phyloP scores from a whole-genome alignment of 2,797 vertebrate genomes.

The Balearica regulorum region DNA sequence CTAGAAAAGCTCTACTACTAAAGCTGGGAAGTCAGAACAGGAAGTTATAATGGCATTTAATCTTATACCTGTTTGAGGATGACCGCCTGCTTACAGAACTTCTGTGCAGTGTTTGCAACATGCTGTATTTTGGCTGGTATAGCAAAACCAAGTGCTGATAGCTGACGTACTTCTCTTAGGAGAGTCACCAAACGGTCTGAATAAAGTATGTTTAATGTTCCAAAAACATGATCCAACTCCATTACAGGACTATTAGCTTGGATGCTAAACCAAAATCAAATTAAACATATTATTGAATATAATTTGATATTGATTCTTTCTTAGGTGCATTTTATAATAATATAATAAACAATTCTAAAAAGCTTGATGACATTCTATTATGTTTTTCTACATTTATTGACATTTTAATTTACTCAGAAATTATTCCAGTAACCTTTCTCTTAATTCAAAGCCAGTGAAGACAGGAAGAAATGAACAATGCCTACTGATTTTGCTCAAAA shows the following conservation, averaged over 20 bases:
- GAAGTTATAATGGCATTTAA: not conserved
- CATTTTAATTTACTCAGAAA: not conserved
- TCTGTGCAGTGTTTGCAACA: slow-evolving; percentile 86
- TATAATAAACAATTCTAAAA: not conserved
- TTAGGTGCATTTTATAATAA: not conserved
- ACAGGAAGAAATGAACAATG: not conserved
- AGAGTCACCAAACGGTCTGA: slow-evolving; percentile 91
- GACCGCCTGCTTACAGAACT: slow-evolving; percentile 93
- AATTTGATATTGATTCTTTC: not conserved
- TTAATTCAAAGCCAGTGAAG: not conserved
- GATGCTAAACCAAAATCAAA: slow-evolving; percentile 76
- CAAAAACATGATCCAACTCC: slow-evolving; percentile 90
- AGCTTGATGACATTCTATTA: not conserved
- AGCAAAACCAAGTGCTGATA: slow-evolving; percentile 89
- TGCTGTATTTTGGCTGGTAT: slow-evolving; percentile 92
- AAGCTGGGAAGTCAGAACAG: not conserved
- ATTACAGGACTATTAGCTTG: slow-evolving; percentile 90
- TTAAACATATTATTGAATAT: not conserved
- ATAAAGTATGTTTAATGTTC: slow-evolving; percentile 91
- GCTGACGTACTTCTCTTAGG: slow-evolving; percentile 91
- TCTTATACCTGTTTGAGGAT: slow-evolving; percentile 91
- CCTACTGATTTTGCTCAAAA: not conserved
- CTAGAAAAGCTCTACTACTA: not conserved
- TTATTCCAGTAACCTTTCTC: not conserved
- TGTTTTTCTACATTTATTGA: not conserved